Conservation (phyloP, 2,888 invertebrate genomes). For the Adineta ricciae region DNA sequence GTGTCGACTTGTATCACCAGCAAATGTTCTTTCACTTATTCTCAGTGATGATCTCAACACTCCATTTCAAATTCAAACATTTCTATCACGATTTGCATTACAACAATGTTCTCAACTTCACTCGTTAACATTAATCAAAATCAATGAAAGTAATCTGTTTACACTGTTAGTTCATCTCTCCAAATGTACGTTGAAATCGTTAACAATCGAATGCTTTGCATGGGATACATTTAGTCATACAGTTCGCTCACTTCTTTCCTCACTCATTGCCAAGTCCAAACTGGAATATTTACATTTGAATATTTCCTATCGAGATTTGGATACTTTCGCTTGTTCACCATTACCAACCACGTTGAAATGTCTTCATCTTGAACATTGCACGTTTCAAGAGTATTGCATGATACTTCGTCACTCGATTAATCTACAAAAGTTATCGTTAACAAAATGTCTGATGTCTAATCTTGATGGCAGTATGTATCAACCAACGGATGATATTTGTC, state of each 20-base stretch:
- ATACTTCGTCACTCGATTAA: neutral
- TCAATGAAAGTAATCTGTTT: neutral
- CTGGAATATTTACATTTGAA: neutral
- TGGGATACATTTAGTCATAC: neutral
- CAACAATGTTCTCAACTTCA: neutral
- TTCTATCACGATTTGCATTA: neutral
- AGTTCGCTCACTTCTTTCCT: neutral
- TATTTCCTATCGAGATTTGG: neutral
- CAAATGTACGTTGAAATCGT: neutral
- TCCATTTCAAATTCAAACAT: neutral
- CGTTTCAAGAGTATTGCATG: neutral
- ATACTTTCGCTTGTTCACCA: neutral
- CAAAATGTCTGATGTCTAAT: neutral
- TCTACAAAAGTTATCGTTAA: neutral
- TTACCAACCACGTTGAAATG: neutral
- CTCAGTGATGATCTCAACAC: neutral
- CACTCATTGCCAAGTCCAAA: neutral
- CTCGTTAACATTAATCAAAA: neutral
- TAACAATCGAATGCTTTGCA: neutral
- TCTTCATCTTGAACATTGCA: neutral
- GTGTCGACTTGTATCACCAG: neutral
- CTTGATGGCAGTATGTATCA: neutral
- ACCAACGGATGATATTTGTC: neutral
- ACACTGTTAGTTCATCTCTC: neutral
- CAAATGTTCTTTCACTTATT: neutral